Evolutionary conservation across 1,140 invertebrate genomes (phyloP).

Genomic region (Drosophila truncata): DNA sequence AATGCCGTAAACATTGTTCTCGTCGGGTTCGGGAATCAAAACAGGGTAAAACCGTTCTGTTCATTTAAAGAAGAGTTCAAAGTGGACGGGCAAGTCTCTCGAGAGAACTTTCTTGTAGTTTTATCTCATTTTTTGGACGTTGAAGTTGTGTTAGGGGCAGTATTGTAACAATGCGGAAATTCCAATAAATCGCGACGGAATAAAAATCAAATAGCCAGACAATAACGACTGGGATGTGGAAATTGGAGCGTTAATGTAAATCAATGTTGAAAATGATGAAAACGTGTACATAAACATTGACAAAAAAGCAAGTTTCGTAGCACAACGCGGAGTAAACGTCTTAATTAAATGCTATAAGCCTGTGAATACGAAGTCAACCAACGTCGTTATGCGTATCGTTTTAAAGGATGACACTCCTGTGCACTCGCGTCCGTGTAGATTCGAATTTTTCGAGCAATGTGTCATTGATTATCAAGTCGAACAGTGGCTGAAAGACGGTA

Average conservation of each 20-base stretch:
- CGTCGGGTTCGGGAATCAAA: too few relatives aligned
- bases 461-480: neutral
- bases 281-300: neutral
- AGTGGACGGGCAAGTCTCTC: neutral
- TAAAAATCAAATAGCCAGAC: neutral
- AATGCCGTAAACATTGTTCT: too few relatives aligned
- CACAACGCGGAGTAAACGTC: neutral
- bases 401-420: neutral
- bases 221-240: neutral
- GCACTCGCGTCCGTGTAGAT: neutral
- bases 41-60: neutral
- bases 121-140: slow-evolving; percentile 5
- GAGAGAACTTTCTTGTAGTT: neutral
- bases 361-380: neutral
- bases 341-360: neutral
- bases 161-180: too few relatives aligned
- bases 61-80: neutral
- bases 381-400: too few relatives aligned
- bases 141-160: neutral
- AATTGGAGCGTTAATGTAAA: neutral
- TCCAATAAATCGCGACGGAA: too few relatives aligned
- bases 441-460: neutral
- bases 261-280: slow-evolving; percentile 9
- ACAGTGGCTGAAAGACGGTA: slow-evolving; percentile 32
- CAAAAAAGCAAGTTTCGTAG: neutral